These are phyloP conservation scores for Gymnocheta viridis DNA, from an alignment of 2,888 invertebrate species.

Conservation along the genomic window DNA sequence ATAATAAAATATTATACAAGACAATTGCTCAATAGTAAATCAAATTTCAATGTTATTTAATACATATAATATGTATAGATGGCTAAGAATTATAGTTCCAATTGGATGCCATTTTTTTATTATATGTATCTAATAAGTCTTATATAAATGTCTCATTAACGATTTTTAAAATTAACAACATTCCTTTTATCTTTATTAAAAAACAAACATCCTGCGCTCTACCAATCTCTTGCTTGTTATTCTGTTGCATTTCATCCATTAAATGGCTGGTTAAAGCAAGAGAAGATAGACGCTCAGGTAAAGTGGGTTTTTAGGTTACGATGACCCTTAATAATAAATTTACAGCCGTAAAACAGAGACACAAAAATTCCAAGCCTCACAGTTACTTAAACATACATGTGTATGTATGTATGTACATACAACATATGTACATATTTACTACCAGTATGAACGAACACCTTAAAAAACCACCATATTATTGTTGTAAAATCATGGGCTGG, in stretches of 20 bases:
- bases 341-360: constrained; percentile 25
- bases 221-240: neutral
- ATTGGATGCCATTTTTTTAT: too few species aligned
- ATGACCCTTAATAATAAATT: constrained; percentile 61
- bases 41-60: too few species aligned
- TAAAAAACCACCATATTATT: constrained; percentile 20
- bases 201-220: neutral
- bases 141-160: neutral
- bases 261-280: neutral
- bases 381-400: neutral
- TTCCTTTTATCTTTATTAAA: neutral
- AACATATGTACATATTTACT: neutral
- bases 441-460: neutral
- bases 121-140: too few species aligned
- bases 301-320: constrained; percentile 68
- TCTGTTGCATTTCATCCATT: neutral
- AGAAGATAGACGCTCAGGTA: constrained; percentile 5
- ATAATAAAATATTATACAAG: too few species aligned
- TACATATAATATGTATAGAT: too few species aligned
- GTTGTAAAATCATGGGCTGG: constrained; percentile 26
- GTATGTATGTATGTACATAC: neutral
- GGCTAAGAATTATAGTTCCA: too few species aligned
- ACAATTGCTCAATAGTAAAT: too few species aligned
- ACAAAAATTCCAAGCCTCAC: neutral
- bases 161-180: neutral